phyloP scores from a whole-genome alignment of 2,797 vertebrate species.

The Malacoctenus gilli region DNA sequence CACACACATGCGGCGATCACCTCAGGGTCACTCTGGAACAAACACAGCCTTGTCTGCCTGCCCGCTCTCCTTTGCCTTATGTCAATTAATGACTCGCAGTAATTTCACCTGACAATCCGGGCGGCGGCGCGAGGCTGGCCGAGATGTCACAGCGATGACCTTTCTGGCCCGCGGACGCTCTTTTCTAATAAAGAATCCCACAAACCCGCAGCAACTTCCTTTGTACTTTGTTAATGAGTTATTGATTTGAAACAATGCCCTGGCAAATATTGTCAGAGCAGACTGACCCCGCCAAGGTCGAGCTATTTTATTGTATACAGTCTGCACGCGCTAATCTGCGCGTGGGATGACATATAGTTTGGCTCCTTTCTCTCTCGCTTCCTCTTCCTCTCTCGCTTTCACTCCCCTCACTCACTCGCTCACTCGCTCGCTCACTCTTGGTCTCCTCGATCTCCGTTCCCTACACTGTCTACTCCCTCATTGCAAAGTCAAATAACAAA shows the following conservation, averaged over 20 bases:
- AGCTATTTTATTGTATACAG: conserved; percentile 84
- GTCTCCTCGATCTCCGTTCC: conserved; percentile 1
- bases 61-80: conserved; percentile 87
- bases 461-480: conserved; percentile 46
- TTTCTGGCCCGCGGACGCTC: conserved; percentile 91
- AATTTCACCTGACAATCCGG: conserved; percentile 98
- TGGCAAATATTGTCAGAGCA: conserved; percentile 96
- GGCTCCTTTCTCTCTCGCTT: conserved; percentile 45
- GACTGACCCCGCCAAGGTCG: conserved; percentile 90
- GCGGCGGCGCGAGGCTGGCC: conserved; percentile 85
- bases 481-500: conserved; percentile 53
- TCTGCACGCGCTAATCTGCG: conserved; percentile 84
- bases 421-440: too few species aligned
- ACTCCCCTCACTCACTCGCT: neutral
- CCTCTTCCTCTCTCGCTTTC: conserved; percentile 19
- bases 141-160: conserved; percentile 96
- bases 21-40: conserved; percentile 80
- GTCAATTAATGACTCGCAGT: conserved; percentile 96
- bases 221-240: conserved; percentile 99
- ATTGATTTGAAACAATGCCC: conserved; percentile 99
- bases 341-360: conserved; percentile 66
- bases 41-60: conserved; percentile 79
- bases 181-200: conserved; percentile 93
- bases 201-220: conserved; percentile 90
- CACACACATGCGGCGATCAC: conserved; percentile 60